Evolutionary conservation across 2,113 vertebrate genomes (phyloP), one percentile per base, ranked within the genome.

Genomic region (Himantopus leucocephalus): DNA sequence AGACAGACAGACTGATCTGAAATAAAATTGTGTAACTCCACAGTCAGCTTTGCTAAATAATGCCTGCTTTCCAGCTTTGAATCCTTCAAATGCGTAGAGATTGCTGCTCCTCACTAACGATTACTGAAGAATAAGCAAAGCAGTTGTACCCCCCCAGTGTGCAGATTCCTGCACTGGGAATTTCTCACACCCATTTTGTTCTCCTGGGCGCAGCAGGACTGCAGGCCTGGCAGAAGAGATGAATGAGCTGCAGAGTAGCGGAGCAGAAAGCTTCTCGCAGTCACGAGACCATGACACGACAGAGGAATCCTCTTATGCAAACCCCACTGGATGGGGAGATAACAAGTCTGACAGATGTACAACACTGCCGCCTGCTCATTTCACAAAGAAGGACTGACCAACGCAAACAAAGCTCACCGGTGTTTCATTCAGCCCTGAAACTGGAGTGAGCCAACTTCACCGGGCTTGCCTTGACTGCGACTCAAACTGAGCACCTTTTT

Each of bases 221-320:
- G 92, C 62, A 90, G 66, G n/a, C n/a, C 55, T 56, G 80, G 62
- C 66, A 63, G 59, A 62, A 62, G 84, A 92, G 90, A 73, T 58
- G 34, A 95, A 86, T 8, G 48, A 32, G 41, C 66, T 68, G 48
- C 56, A 74, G 71, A 74, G 55, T 21, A 83, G 83, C 1, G 4
- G 67, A 92, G 85, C 87, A 84, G 77, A 92, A 95, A 92, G 72
- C 53, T 56, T 47, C 78, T 70, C 59, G 45, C 76, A 63, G 83
- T 41, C 92, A 82, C 37, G 74, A 85, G 86, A 78, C 62, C 70
- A 24, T 88, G 88, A 77, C 73, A 48, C 10, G 59, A 75, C 56
- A 96, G 73, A 92, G 48, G 71, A 89, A 95, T 95, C 80, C 89
- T 91, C 72, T 95, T 94, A 59, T 58, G 56, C 77, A 92, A 96